These are phyloP conservation scores for Heliconius erato DNA, from an alignment of 2,888 invertebrate species.

Conservation along the genomic window DNA sequence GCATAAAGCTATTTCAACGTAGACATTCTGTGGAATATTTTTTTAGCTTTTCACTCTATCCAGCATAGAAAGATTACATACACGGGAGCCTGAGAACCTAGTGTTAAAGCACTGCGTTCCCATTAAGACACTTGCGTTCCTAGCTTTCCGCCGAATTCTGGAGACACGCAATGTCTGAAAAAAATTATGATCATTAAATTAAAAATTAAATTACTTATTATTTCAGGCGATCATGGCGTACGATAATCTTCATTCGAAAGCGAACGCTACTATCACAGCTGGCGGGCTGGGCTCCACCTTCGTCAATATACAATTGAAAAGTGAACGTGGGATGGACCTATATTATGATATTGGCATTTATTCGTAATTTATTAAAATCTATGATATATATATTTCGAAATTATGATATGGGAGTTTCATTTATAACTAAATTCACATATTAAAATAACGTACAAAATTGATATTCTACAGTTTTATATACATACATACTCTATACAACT, in stretches of 20 bases:
- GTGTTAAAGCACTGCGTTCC: too few species aligned
- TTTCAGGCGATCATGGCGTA: constrained; percentile 63
- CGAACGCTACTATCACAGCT: constrained; percentile 60
- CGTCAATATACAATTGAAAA: constrained; percentile 62
- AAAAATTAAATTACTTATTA: not conserved
- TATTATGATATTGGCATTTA: constrained; percentile 64
- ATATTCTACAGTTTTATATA: too few species aligned
- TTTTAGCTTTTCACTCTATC: too few species aligned
- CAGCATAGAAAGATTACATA: too few species aligned
- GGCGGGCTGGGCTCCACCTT: constrained; percentile 63
- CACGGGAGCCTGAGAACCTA: too few species aligned
- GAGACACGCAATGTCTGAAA: not conserved
- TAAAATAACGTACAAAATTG: too few species aligned
- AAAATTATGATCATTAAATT: not conserved
- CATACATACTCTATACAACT: not conserved
- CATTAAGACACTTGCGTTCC: too few species aligned
- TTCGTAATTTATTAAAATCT: constrained; percentile 47
- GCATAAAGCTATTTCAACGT: too few species aligned
- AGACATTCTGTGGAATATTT: too few species aligned
- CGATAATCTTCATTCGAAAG: constrained; percentile 61
- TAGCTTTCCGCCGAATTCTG: not conserved
- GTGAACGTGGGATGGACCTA: constrained; percentile 62
- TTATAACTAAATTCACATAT: too few species aligned
- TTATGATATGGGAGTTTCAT: not conserved
- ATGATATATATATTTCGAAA: not conserved